phyloP scores from a whole-genome alignment of 37 sponge, comb jelly and placozoan genomes.

The Geodia barretti region DNA sequence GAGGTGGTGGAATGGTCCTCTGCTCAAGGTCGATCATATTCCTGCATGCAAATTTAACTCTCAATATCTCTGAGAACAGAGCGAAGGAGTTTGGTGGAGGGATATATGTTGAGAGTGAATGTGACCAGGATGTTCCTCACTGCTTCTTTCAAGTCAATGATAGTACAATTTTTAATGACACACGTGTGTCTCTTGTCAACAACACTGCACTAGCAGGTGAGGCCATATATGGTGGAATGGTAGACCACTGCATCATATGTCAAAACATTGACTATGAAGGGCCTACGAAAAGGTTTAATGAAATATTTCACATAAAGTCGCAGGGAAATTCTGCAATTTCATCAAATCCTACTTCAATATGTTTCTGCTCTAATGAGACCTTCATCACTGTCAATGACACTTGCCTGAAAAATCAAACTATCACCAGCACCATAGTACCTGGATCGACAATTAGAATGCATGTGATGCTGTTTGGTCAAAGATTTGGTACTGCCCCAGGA shows the following conservation, averaged over 20 bases:
- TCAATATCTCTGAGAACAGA: background rate
- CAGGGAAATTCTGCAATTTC: background rate
- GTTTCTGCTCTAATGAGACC: too few relatives aligned
- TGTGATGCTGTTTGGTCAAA: too few relatives aligned
- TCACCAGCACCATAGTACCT: background rate
- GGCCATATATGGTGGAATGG: background rate
- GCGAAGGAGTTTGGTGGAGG: background rate
- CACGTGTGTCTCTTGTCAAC: background rate
- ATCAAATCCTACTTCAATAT: conserved; percentile 11
- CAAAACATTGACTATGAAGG: background rate
- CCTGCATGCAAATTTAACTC: background rate
- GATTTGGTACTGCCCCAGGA: background rate
- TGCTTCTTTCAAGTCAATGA: background rate
- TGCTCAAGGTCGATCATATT: background rate
- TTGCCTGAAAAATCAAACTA: conserved; percentile 1
- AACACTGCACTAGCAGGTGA: background rate
- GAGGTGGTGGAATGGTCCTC: background rate
- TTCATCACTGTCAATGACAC: too few relatives aligned
- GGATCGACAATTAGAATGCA: background rate
- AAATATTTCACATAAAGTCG: background rate
- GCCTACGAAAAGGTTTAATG: background rate
- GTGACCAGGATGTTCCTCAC: background rate
- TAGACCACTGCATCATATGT: background rate
- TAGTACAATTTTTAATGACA: too few relatives aligned
- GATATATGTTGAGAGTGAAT: background rate